Base-by-base conservation (phyloP, 2,113 vertebrate species). In the Silurus glanis region DNA sequence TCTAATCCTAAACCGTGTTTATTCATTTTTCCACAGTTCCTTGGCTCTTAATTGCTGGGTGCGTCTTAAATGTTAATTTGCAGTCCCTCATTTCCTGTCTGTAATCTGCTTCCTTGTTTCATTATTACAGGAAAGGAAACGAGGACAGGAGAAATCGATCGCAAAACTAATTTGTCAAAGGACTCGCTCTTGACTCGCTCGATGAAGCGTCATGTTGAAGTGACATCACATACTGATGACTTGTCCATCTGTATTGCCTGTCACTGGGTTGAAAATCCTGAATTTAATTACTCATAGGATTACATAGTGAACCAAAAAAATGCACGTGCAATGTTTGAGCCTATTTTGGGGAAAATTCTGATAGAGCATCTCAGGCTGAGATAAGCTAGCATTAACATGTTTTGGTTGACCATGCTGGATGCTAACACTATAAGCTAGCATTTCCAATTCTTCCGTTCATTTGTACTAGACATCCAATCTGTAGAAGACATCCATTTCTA, bases 191-290 rank as follows among this genome's bases (percentile, higher is more conserved):
- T 28, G 37, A 37, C 37, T 37, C 37, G 75, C 75, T 58, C 25
- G 58, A 12, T 9, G 51, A 78, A 78, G 23, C 2, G n/a, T 56
- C 75, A 78, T 6, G 75, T 28, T 21, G n/a, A 79, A 9, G 51
- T 79, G 53, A 79, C 53, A 16, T 79, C 75, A 79, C n/a, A 25
- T 25, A 78, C 75, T 78, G 75, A 78, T 78, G 75, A 25, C 75
- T 9, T 79, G 53, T 56, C 53, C 53, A 14, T n/a, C n/a, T 56
- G 23, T 25, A 13, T 8, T 25, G 74, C 13, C 13, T 8, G 51
- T 28, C 75, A 58, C 0, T 28, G n/a, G 51, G 56, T 9, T 13
- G 51, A 25, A n/a, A 56, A 25, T 56, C 17, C 12, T 5, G 53
- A 28, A 78, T 56, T 56, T 7, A 53, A 37, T 37, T 5, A 16